phyloP scores from a whole-genome alignment of 2,113 vertebrate genomes.

The Mustela nigripes region DNA sequence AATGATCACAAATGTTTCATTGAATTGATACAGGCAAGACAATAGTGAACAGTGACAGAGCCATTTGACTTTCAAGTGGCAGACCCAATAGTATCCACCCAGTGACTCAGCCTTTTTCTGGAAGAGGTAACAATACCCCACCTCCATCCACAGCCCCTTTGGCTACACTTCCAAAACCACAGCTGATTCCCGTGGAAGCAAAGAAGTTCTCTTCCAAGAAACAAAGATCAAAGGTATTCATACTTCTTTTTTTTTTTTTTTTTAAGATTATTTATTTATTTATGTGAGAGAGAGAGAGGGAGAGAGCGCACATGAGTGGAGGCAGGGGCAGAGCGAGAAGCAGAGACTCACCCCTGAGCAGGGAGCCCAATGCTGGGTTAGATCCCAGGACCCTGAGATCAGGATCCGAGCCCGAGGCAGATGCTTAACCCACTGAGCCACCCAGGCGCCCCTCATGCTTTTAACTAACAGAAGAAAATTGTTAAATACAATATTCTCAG shows the following conservation, averaged over 20 bases:
- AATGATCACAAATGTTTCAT: neutral
- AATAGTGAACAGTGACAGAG: neutral
- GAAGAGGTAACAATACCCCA: neutral
- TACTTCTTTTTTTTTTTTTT: neutral
- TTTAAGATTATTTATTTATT: neutral
- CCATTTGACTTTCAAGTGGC: neutral
- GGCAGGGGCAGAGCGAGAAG: neutral
- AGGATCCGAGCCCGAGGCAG: neutral
- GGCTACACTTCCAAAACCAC: neutral
- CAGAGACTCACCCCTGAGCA: neutral
- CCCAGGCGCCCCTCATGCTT: neutral
- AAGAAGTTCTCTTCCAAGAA: neutral
- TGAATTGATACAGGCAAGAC: neutral
- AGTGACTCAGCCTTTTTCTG: neutral
- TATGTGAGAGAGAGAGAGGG: neutral
- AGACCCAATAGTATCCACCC: neutral
- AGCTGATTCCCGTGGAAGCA: neutral
- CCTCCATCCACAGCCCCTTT: conserved; percentile 20
- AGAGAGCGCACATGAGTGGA: neutral
- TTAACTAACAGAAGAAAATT: neutral
- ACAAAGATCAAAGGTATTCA: conserved; percentile 68
- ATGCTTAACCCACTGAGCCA: neutral
- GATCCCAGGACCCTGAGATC: neutral
- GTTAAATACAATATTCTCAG: neutral
- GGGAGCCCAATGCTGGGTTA: neutral